Evolutionary conservation across 2,113 vertebrate species (phyloP).

Genomic region (Maccullochella peelii): DNA sequence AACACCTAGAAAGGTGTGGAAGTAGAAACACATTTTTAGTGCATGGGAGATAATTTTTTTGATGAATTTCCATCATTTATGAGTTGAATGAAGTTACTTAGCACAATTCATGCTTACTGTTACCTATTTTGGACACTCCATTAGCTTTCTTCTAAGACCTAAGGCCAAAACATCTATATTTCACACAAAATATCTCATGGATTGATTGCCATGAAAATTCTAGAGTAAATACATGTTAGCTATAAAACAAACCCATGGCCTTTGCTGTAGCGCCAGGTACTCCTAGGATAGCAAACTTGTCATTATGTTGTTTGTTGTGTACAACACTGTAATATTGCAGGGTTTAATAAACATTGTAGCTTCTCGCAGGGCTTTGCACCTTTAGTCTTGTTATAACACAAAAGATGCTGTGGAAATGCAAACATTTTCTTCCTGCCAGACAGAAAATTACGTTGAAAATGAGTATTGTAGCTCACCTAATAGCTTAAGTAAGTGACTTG

Average conservation of each 20-base stretch:
- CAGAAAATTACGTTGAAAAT: conserved; percentile 7
- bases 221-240: background rate
- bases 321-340: background rate
- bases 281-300: background rate
- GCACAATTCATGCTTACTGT: conserved; percentile 18
- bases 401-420: conserved; percentile 11
- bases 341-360: conserved; percentile 18
- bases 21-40: background rate
- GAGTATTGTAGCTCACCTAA: conserved; percentile 24
- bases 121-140: conserved; percentile 11
- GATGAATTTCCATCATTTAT: conserved; percentile 19
- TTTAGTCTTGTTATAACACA: conserved; percentile 20
- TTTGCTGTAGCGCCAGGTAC: background rate
- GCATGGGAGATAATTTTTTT: background rate
- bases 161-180: conserved; percentile 6
- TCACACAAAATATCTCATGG: conserved; percentile 2
- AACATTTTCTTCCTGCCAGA: conserved; percentile 33
- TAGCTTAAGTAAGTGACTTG: conserved; percentile 45
- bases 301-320: conserved; percentile 3
- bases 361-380: background rate
- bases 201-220: background rate
- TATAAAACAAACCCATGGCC: background rate
- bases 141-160: conserved; percentile 10
- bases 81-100: background rate
- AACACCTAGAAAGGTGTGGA: too few relatives aligned